Base-by-base conservation (phyloP, 2,797 vertebrate genomes). In the Triplophysa bombifrons region DNA sequence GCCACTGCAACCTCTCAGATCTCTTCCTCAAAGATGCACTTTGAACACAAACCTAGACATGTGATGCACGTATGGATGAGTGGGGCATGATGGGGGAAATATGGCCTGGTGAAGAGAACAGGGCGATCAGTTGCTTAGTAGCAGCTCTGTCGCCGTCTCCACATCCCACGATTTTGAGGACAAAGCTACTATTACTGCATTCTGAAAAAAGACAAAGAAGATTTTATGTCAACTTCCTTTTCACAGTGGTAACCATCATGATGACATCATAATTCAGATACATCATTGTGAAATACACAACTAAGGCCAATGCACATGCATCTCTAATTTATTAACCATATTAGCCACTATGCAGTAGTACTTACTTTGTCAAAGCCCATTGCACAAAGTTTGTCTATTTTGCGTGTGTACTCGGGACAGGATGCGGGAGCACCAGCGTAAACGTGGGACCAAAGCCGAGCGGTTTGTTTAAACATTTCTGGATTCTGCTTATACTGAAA, bases 351-450 rank as follows among this genome's bases (percentile, higher is more conserved):
- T 64, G 4, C 17, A 60, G 13, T 58, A 8, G 51, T 91, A 94
- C 96, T 95, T 92, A 99, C 97, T 95, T 96, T 98, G 94, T 99
- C 98, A 82, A 99, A 99, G 92, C 98, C 98, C 98, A 99, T 99
- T 92, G 97, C 95, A 94, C 98, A 98, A 89, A 99, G 95, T 91
- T 99, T 99, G 93, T 99, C 98, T 97, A 99, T 98, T 94, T 99
- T 99, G 92, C 95, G 94, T 84, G 95, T 98, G 94, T 98, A 99
- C 90, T 99, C 98, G 64, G 95, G 94, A 95, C 96, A 96, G 92
- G 97, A 96, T 91, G 95, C 93, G 4, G 98, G 96, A 84, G 98
- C 98, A 74, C 96, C 96, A 84, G 96, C 98, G 83, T 98, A 99
- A 90, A 98, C 94, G 41, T 99, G 96, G 84, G 97, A 96, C 98